phyloP scores from a whole-genome alignment of 2,888 invertebrate species.

The Agonopterix arenella region DNA sequence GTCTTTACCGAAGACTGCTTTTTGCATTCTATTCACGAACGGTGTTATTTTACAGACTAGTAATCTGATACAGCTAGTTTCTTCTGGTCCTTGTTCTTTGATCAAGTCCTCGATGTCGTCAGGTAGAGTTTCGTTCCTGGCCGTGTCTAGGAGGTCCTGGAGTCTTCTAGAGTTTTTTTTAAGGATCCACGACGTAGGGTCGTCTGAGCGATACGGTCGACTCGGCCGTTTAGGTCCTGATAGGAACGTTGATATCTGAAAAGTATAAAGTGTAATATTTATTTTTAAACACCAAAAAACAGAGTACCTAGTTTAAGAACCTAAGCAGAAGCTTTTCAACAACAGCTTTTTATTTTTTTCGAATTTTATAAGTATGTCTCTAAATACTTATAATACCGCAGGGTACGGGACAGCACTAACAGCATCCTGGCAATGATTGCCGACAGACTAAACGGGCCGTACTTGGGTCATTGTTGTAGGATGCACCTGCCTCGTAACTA shows the following conservation, averaged over 20 bases:
- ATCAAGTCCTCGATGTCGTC: constrained; percentile 78
- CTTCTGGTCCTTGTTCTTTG: constrained; percentile 69
- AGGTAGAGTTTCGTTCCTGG: constrained; percentile 79
- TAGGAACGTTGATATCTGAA: constrained; percentile 79
- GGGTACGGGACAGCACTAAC: no score
- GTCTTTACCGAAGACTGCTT: constrained; percentile 72
- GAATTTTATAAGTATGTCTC: no score
- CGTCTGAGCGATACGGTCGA: constrained; percentile 41
- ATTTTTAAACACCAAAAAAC: no score
- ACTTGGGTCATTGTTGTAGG: no score
- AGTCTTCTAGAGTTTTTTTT: constrained; percentile 77
- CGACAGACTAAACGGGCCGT: no score
- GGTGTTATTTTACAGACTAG: constrained; percentile 87
- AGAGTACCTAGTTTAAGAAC: no score
- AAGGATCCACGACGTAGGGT: constrained; percentile 75
- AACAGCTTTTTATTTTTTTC: no score
- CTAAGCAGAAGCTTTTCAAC: no score
- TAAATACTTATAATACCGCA: no score
- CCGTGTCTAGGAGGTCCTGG: constrained; percentile 73
- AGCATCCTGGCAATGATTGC: no score
- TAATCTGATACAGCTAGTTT: constrained; percentile 83
- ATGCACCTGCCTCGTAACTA: no score
- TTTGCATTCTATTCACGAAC: constrained; percentile 86
- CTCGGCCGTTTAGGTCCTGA: constrained; percentile 46
- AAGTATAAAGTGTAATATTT: constrained; percentile 11